Evolutionary conservation across 2,888 invertebrate species (phyloP).

Genomic region (Pandemis cinnamomeana): DNA sequence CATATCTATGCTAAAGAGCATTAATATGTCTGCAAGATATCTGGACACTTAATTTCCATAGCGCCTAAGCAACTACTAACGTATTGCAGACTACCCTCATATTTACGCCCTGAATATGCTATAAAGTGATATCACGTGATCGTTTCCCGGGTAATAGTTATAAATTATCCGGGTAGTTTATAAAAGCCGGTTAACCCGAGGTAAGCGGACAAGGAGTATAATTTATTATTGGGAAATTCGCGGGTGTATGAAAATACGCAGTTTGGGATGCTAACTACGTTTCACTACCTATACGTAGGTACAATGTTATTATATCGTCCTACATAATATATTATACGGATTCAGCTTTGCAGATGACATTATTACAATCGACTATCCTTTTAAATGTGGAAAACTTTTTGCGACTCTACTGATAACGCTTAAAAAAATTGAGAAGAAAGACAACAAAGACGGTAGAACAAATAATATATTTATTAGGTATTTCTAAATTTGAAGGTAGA

Average conservation of each 20-base stretch:
- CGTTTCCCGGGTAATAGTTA: conserved; percentile 83
- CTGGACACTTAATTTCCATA: background rate
- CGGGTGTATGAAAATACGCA: conserved; percentile 73
- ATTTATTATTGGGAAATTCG: conserved; percentile 83
- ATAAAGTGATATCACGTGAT: conserved; percentile 84
- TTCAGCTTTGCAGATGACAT: conserved; percentile 23
- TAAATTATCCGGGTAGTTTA: conserved; percentile 84
- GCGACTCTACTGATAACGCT: background rate
- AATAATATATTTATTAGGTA: no score
- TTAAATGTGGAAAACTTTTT: background rate
- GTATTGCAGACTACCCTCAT: conserved; percentile 75
- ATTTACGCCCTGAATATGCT: conserved; percentile 81
- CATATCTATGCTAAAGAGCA: no score
- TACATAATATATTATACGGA: background rate
- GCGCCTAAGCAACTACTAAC: conserved; percentile 49
- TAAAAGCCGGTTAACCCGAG: conserved; percentile 85
- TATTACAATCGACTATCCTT: background rate
- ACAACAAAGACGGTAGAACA: background rate
- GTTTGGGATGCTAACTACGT: conserved; percentile 50
- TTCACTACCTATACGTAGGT: background rate
- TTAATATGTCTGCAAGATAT: background rate
- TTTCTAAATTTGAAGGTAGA: background rate
- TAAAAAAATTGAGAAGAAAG: background rate
- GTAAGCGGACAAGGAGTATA: conserved; percentile 82
- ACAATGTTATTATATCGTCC: background rate